Conservation (phyloP, 2,888 invertebrate species). For the Troides helena region DNA sequence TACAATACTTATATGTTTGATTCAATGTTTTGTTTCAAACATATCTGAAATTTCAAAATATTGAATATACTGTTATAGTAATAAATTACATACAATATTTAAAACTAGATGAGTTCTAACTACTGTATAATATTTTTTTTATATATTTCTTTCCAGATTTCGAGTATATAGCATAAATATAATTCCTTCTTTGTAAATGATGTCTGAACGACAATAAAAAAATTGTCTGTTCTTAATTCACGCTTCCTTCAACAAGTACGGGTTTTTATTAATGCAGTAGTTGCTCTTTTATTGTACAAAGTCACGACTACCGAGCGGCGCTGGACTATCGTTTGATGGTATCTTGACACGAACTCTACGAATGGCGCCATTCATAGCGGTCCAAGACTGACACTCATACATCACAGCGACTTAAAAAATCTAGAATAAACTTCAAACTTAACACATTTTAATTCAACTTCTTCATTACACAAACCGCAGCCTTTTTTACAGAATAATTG, state of each 20-base stretch:
- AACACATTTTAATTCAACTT: not conserved
- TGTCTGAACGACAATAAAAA: not conserved
- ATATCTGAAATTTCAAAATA: too few relatives aligned
- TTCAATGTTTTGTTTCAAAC: too few relatives aligned
- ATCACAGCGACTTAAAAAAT: conserved; percentile 6
- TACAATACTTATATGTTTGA: too few relatives aligned
- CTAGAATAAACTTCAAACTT: not conserved
- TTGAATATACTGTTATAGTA: too few relatives aligned
- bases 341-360: conserved; percentile 50
- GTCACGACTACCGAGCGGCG: conserved; percentile 45
- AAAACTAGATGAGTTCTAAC: too few relatives aligned
- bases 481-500: too few relatives aligned
- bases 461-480: not conserved
- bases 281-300: conserved; percentile 37
- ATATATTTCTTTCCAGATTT: not conserved
- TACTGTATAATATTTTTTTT: not conserved
- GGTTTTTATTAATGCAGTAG: conserved; percentile 38
- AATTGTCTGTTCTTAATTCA: conserved; percentile 9
- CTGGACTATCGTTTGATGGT: conserved; percentile 43
- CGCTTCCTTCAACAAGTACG: conserved; percentile 9
- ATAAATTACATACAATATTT: too few relatives aligned
- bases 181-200: not conserved
- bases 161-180: not conserved
- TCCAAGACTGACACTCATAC: conserved; percentile 1
- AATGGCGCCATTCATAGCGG: conserved; percentile 23